Base-by-base conservation (phyloP, 2,797 vertebrate species). In the Hydrophis major region DNA sequence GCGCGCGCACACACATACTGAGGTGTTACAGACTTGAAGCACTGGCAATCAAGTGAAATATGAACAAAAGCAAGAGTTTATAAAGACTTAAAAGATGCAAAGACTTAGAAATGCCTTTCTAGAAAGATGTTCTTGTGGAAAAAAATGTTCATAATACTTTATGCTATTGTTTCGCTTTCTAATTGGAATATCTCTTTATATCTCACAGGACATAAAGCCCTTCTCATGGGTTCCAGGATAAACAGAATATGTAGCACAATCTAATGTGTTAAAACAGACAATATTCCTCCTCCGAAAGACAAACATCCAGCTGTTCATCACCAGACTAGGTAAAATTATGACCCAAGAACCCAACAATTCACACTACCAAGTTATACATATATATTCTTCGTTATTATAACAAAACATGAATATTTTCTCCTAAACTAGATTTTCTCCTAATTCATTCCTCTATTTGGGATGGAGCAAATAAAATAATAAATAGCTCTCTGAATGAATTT, bases 381-480 rank as follows among this genome's bases (percentile, higher is more conserved):
- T 47, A 83, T 83, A 83, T 47, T 83, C 20, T 83, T 83, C 22
- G 25, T 25, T 47, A 83, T 47, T 83, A 47, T 93, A 61, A 89
- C 89, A 86, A 56, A 93, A 93, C 92, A 27, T 12, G 83, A 78
- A 90, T 47, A 94, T 95, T 95, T 94, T 87, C 37, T 25, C 22
- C 78, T n/a, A 94, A 94, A 94, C 96, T n/a, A n/a, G 1, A 5
- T 92, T 92, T 94, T 94, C 93, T 92, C 47, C 47, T 92, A 92
- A 89, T 94, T 95, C 95, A 90, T 89, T 93, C 91, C 88, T 63
- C 83, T 94, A 13, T 47, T 83, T 83, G 22, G 42, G 20, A 25
- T 93, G 90, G 96, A 95, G 90, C 94, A 96, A 97, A 97, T 93
- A 96, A 95, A 94, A 32, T 83, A 96, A 95, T 96, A 96, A 95